Evolutionary conservation across 2,888 invertebrate species (phyloP), one percentile per base, ranked within the genome.

Genomic region (Idaea straminata): DNA sequence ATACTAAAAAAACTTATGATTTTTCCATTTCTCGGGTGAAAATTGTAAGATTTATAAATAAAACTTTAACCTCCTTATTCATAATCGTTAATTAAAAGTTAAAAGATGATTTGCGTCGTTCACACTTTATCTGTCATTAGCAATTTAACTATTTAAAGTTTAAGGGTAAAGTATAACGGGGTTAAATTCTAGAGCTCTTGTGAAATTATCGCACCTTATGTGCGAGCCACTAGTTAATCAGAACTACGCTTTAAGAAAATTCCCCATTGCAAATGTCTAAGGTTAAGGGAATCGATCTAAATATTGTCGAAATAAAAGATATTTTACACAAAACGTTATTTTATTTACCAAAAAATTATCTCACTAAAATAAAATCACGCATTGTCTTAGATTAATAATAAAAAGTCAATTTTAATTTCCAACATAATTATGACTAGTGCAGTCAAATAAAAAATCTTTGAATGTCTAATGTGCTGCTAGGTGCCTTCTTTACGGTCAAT

Each of bases 321-420:
- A 34, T 68, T 69, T 63, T 78, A 71, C 72, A 74, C 80, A 67
- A 79, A 79, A 81, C 77, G 81, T n/a, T 82, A 74, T 83, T 88
- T 88, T 88, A 88, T 87, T 88, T 82, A 78, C 75, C 79, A 83
- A 85, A 79, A 77, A 78, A 79, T 78, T 77, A 68, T 86, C 84
- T 88, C 85, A 88, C 85, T 88, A 83, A 87, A 86, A 83, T 83
- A 81, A 86, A 88, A 89, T 90, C 90, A 88, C 88, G 68, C 80
- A 80, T 81, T 79, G 77, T 74, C 74, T 77, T 79, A 78, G 73
- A 77, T 77, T 78, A 83, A 78, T 77, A 76, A 74, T 80, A 78
- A 74, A 75, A 72, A 77, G 74, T 72, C 70, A 63, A 75, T 74
- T 79, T 63, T 59, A 61, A 65, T 64, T 66, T 69, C 66, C 74